Evolutionary conservation across 1,140 invertebrate genomes (phyloP).

Genomic region (Drosophila quadrilineata): DNA sequence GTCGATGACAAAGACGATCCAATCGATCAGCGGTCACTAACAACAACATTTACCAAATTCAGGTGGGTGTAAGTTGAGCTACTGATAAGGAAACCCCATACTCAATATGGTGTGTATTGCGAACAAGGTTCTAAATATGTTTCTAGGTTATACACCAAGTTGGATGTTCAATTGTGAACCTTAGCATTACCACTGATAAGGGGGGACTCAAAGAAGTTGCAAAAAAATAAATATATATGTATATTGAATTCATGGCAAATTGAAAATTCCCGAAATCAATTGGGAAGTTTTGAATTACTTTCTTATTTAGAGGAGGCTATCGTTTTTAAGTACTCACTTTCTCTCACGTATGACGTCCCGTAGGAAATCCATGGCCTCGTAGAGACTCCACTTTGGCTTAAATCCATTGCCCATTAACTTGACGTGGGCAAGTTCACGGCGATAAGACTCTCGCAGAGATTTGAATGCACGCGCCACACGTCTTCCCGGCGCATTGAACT

Average conservation of each 20-base stretch:
- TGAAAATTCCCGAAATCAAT: too few species aligned
- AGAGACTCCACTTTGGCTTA: conserved; percentile 77
- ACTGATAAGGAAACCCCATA: conserved; percentile 19
- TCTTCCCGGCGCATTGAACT: conserved; percentile 76
- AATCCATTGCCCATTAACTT: conserved; percentile 77
- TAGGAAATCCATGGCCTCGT: conserved; percentile 76
- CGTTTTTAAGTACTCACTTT: conserved; percentile 63
- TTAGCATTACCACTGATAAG: too few species aligned
- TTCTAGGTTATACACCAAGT: conserved; percentile 20
- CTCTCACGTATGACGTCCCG: conserved; percentile 73
- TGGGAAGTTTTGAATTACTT: too few species aligned
- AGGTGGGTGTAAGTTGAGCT: conserved; percentile 33
- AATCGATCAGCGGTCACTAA: conserved; percentile 11
- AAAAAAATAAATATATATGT: too few species aligned
- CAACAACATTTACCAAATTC: conserved; percentile 34
- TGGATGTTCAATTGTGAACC: not conserved
- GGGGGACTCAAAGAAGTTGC: too few species aligned
- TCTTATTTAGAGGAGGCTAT: not conserved
- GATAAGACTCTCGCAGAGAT: conserved; percentile 77
- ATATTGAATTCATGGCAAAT: too few species aligned
- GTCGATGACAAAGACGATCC: conserved; percentile 23
- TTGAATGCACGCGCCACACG: conserved; percentile 76
- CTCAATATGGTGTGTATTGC: conserved; percentile 6
- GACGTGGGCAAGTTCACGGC: conserved; percentile 72
- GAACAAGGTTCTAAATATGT: conserved; percentile 21